These are phyloP conservation scores for Mormyrus proboscirostris DNA, from an alignment of 2,797 vertebrate genomes.

Conservation along the genomic window DNA sequence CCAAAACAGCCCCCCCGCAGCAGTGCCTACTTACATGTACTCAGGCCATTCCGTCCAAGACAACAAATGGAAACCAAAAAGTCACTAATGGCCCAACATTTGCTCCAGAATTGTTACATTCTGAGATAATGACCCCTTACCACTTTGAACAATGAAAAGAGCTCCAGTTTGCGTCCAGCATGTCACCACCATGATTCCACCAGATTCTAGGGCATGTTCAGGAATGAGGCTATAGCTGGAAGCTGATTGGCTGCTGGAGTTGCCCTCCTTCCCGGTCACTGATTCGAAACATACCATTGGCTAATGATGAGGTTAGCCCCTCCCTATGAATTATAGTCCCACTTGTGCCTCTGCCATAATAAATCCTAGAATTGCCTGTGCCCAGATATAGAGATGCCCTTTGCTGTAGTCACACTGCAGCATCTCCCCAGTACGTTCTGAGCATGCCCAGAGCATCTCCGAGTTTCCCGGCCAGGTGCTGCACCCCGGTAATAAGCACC, in stretches of 20 bases:
- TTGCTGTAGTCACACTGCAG: background rate
- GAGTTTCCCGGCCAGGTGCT: background rate
- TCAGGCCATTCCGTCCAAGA: background rate
- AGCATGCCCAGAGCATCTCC: background rate
- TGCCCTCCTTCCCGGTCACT: background rate
- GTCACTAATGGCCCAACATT: background rate
- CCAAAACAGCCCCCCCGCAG: background rate
- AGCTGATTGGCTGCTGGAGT: background rate
- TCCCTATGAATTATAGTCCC: background rate
- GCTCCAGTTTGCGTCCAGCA: background rate
- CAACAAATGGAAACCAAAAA: background rate
- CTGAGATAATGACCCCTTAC: background rate
- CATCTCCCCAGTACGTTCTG: background rate
- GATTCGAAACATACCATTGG: background rate
- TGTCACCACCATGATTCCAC: background rate
- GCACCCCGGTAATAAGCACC: background rate
- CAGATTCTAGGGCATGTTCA: background rate
- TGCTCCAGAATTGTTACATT: background rate
- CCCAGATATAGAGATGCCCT: background rate
- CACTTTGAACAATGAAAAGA: background rate
- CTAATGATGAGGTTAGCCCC: background rate
- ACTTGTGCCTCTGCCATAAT: background rate
- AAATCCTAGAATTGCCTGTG: background rate
- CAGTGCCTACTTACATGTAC: background rate
- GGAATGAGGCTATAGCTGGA: background rate